Conservation (phyloP, 2,888 invertebrate species). For the Yponomeuta evonymella region DNA sequence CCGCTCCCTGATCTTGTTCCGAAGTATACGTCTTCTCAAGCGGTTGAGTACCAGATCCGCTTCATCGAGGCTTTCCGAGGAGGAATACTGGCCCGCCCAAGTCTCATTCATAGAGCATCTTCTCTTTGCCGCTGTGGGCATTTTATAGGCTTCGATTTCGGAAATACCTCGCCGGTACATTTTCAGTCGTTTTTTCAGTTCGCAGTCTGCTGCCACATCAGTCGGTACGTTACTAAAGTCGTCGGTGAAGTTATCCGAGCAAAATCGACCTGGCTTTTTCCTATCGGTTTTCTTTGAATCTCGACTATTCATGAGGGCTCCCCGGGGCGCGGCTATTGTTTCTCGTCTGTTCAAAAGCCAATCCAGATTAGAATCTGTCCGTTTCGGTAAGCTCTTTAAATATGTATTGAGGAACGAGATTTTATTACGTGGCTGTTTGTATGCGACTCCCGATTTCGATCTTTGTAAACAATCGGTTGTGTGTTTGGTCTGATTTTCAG, state of each 20-base stretch:
- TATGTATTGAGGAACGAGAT: constrained; percentile 71
- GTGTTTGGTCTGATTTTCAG: constrained; percentile 31
- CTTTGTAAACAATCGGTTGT: constrained; percentile 36
- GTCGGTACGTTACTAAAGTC: constrained; percentile 61
- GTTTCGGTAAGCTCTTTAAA: constrained; percentile 66
- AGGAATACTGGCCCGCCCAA: constrained; percentile 52
- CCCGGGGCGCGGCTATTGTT: constrained; percentile 39
- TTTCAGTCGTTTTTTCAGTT: constrained; percentile 68
- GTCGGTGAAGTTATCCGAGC: constrained; percentile 51
- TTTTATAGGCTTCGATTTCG: constrained; percentile 45
- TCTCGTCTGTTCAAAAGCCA: constrained; percentile 54
- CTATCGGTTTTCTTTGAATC: constrained; percentile 39
- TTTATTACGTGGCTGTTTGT: constrained; percentile 61
- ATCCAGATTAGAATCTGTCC: constrained; percentile 59
- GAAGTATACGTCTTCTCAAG: constrained; percentile 67
- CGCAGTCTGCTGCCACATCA: constrained; percentile 61
- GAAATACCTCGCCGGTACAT: constrained; percentile 70
- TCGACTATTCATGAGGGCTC: constrained; percentile 32
- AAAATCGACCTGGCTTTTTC: constrained; percentile 34
- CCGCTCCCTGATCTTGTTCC: constrained; percentile 67
- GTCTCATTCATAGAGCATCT: constrained; percentile 57
- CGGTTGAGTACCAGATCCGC: constrained; percentile 69
- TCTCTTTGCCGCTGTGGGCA: constrained; percentile 47
- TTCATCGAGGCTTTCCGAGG: constrained; percentile 72
- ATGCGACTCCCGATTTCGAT: constrained; percentile 58